phyloP scores from a whole-genome alignment of 2,113 vertebrate genomes.

The Bubalus kerabau region DNA sequence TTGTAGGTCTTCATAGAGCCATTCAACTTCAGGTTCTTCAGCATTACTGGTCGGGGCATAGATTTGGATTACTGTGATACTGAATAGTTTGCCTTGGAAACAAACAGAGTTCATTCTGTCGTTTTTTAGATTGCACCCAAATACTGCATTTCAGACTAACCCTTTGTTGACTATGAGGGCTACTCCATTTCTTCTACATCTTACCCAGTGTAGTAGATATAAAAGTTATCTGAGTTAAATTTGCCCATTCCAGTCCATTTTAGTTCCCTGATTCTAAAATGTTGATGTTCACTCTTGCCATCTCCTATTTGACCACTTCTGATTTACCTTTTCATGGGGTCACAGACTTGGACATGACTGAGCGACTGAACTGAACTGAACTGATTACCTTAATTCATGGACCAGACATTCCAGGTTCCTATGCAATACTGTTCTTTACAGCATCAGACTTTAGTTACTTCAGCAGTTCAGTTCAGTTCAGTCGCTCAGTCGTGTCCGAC shows the following conservation, averaged over 20 bases:
- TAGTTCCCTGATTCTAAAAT: not conserved
- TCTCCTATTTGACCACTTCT: not conserved
- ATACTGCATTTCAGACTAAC: not conserved
- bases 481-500: no score
- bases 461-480: no score
- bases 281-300: not conserved
- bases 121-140: not conserved
- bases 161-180: not conserved
- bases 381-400: not conserved
- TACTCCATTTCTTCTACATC: not conserved
- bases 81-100: not conserved
- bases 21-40: not conserved
- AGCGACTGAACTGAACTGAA: not conserved
- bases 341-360: accelerated
- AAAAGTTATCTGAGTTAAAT: not conserved
- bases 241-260: not conserved
- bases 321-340: not conserved
- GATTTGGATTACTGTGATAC: not conserved
- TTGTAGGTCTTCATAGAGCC: not conserved
- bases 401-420: not conserved
- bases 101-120: not conserved
- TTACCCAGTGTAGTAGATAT: not conserved
- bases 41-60: not conserved
- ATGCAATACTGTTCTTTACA: no score
- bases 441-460: no score